Evolutionary conservation across 2,113 vertebrate species (phyloP).

Genomic region (Nanorana parkeri): DNA sequence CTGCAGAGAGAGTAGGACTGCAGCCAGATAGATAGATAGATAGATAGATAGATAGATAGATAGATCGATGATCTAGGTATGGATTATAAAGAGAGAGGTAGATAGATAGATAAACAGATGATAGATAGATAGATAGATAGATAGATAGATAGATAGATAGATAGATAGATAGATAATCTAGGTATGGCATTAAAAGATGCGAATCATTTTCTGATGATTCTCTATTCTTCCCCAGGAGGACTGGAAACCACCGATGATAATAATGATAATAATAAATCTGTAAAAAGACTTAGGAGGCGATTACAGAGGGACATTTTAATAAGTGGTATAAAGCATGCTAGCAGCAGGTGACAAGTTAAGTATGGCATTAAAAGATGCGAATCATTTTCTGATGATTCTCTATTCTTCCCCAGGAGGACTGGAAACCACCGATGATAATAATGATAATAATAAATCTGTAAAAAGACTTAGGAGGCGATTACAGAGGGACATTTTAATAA

Average conservation of each 20-base stretch:
- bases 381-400: neutral
- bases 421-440: neutral
- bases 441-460: constrained; percentile 4
- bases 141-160: too few species aligned
- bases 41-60: too few species aligned
- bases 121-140: too few species aligned
- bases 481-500: constrained; percentile 1
- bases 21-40: constrained; percentile 63
- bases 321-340: constrained; percentile 29
- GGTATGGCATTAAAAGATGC: neutral
- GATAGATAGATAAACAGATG: too few species aligned
- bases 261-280: constrained; percentile 7
- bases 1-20: constrained; percentile 86
- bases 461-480: neutral
- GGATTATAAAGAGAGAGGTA: too few species aligned
- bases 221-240: neutral
- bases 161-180: too few species aligned
- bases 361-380: neutral
- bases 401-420: neutral
- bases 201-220: neutral
- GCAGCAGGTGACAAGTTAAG: constrained; percentile 45
- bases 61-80: too few species aligned
- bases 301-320: constrained; percentile 8
- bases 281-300: neutral
- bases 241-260: neutral